Conservation (phyloP, 1,140 invertebrate species). For the Drosophila ambigua region DNA sequence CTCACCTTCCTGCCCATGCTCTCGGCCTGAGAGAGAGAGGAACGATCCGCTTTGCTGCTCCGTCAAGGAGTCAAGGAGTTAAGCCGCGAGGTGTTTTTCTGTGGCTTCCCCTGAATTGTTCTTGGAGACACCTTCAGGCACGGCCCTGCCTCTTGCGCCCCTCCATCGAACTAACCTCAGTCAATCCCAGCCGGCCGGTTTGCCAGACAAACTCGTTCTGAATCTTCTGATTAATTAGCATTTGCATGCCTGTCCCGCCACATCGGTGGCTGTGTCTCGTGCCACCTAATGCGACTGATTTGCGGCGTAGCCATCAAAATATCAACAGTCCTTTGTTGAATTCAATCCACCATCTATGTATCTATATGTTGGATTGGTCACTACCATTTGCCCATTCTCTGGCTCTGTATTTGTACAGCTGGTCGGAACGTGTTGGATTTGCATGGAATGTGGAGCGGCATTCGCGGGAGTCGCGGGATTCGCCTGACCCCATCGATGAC, state of each 20-base stretch:
- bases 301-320: slow-evolving; percentile 46
- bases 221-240: slow-evolving; percentile 66
- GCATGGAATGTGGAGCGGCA: slow-evolving; percentile 25
- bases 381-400: neutral
- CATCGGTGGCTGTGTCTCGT: slow-evolving; percentile 36
- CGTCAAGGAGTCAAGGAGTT: slow-evolving; percentile 28
- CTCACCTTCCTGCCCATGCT: neutral
- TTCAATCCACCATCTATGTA: slow-evolving; percentile 32
- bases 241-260: slow-evolving; percentile 48
- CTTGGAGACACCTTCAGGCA: slow-evolving; percentile 40
- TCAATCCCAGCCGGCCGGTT: slow-evolving; percentile 58
- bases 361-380: slow-evolving; percentile 19
- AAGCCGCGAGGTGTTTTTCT: slow-evolving; percentile 9
- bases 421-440: slow-evolving; percentile 20
- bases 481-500: slow-evolving; percentile 24
- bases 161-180: slow-evolving; percentile 62
- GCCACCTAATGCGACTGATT: slow-evolving; percentile 63
- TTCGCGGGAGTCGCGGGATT: neutral
- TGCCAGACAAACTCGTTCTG: slow-evolving; percentile 20
- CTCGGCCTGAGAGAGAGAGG: neutral
- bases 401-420: slow-evolving; percentile 40
- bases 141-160: no score
- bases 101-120: slow-evolving; percentile 23
- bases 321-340: slow-evolving; percentile 49
- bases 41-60: slow-evolving; percentile 16